phyloP scores from a whole-genome alignment of 2,888 invertebrate genomes.

The Gari tellinella region DNA sequence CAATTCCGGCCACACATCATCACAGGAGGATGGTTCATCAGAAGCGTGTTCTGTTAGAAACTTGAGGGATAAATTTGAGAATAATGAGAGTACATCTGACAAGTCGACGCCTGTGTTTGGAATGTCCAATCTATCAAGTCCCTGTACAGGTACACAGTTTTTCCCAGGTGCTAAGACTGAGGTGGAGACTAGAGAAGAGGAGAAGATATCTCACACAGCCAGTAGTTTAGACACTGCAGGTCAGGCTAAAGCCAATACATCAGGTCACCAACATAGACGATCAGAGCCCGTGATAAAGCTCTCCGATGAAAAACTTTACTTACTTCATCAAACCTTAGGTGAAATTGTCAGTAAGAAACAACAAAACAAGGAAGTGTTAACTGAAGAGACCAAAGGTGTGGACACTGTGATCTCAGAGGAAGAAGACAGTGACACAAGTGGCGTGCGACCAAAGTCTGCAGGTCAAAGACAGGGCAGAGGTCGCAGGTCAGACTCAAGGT shows the following conservation, averaged over 20 bases:
- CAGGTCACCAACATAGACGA: conserved; percentile 16
- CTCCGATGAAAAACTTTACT: conserved; percentile 30
- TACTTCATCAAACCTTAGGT: conserved; percentile 33
- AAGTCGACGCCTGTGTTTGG: conserved; percentile 32
- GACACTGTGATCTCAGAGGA: background rate
- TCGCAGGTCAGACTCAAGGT: conserved; percentile 34
- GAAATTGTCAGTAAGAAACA: conserved; percentile 12
- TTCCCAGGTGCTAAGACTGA: conserved; percentile 30
- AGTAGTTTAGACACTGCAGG: no score
- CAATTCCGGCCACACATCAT: no score
- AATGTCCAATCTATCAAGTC: conserved; percentile 21
- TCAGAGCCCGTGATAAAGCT: conserved; percentile 47
- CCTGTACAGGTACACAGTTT: conserved; percentile 12
- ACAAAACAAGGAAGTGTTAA: conserved; percentile 4
- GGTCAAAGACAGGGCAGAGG: conserved; percentile 1
- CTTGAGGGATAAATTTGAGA: conserved; percentile 69
- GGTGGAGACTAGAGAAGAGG: conserved; percentile 3
- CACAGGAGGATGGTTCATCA: conserved; percentile 9
- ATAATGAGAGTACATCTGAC: conserved; percentile 32
- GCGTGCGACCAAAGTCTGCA: conserved; percentile 31
- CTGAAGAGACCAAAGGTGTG: conserved; percentile 9
- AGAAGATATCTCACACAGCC: no score
- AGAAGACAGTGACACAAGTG: conserved; percentile 3
- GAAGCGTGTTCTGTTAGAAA: conserved; percentile 60
- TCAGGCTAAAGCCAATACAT: no score